These are phyloP conservation scores for Stenopsyche tienmushanensis DNA, from an alignment of 1,140 invertebrate species.

Conservation along the genomic window DNA sequence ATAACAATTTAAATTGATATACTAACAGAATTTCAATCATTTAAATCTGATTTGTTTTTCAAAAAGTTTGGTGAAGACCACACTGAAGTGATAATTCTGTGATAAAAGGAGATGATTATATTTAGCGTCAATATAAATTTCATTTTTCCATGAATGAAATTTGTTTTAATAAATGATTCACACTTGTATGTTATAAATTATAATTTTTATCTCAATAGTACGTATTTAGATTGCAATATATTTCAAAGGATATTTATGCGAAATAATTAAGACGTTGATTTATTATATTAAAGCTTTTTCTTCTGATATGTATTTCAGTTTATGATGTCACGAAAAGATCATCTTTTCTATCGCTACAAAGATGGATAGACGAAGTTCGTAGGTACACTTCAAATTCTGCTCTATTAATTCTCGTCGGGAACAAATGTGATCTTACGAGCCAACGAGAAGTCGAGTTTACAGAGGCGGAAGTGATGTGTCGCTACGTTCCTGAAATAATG, in stretches of 20 bases:
- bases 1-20: no score
- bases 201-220: no score
- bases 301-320: constrained; percentile 60
- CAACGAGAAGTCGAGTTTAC: constrained; percentile 79
- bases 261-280: background rate
- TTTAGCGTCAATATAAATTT: constrained; percentile 1
- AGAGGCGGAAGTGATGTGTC: constrained; percentile 81
- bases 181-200: no score
- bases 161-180: no score
- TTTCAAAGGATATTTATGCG: no score
- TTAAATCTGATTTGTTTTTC: no score
- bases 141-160: background rate
- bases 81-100: no score
- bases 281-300: background rate
- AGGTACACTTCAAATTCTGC: constrained; percentile 90
- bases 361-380: constrained; percentile 94
- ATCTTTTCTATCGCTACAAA: constrained; percentile 83
- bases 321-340: constrained; percentile 93
- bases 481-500: constrained; percentile 81
- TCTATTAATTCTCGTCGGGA: constrained; percentile 85
- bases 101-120: background rate
- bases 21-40: no score
- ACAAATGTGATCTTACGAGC: constrained; percentile 84
- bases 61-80: no score
- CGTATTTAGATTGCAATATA: no score